Conservation (phyloP, 2,797 vertebrate species). For the Neopelma chrysocephalum region DNA sequence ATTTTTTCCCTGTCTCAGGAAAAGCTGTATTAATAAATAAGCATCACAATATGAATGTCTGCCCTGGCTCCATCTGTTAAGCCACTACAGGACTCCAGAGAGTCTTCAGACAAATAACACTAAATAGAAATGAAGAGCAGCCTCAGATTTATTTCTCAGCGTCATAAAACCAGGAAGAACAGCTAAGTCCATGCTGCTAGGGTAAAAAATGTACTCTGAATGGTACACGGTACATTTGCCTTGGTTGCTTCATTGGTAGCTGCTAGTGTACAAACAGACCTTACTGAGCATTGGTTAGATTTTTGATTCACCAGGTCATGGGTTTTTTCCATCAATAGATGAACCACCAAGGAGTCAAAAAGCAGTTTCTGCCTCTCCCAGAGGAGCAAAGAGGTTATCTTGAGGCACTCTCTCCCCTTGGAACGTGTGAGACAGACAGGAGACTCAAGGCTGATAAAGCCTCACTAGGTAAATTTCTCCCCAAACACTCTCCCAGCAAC, state of each 20-base stretch:
- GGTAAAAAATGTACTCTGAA: background rate
- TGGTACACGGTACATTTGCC: background rate
- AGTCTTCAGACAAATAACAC: background rate
- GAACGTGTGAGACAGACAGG: background rate
- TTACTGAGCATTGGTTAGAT: background rate
- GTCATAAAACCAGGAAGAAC: background rate
- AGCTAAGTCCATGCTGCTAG: background rate
- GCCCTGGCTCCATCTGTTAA: slow-evolving; percentile 44
- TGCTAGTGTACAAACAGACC: background rate
- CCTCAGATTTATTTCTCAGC: background rate
- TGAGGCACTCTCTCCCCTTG: background rate
- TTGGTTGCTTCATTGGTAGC: fast-evolving
- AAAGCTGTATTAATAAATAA: slow-evolving; percentile 39
- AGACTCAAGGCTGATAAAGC: background rate
- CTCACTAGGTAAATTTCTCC: background rate
- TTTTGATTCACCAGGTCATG: background rate
- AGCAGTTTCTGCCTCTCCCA: background rate
- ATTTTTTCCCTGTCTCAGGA: slow-evolving; percentile 21
- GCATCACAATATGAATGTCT: background rate
- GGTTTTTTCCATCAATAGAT: background rate
- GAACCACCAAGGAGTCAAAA: background rate
- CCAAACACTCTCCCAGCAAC: background rate
- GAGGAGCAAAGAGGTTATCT: background rate
- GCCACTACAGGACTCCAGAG: background rate
- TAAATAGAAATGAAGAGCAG: background rate